Conservation (phyloP, 2,797 vertebrate genomes). For the Fistularia tabacaria region DNA sequence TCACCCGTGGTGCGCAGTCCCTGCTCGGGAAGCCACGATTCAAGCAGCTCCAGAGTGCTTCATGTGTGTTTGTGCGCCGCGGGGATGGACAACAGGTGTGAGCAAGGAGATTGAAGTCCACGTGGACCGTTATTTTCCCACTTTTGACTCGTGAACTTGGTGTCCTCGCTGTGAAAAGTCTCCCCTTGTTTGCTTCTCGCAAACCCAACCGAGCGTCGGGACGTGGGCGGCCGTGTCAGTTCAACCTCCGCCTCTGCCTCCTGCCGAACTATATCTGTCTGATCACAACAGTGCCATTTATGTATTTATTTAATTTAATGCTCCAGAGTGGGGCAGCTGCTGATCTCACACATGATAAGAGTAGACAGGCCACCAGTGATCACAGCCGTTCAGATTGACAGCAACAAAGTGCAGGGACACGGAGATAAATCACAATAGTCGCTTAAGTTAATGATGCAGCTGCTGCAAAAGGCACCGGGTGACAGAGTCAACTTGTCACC, state of each 20-base stretch:
- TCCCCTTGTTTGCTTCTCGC: slow-evolving; percentile 16
- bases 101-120: slow-evolving; percentile 23
- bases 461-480: slow-evolving; percentile 11
- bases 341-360: slow-evolving; percentile 24
- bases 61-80: background rate
- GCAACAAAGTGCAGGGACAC: slow-evolving; percentile 9
- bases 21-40: background rate
- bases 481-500: slow-evolving; percentile 5
- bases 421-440: slow-evolving; percentile 34
- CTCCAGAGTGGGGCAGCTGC: slow-evolving; percentile 22
- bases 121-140: slow-evolving; percentile 6
- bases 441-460: slow-evolving; percentile 22
- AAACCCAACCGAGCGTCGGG: slow-evolving; percentile 3
- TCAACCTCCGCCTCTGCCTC: slow-evolving; percentile 1
- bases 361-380: slow-evolving; percentile 17
- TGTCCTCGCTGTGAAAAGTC: slow-evolving; percentile 60
- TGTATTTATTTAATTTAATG: slow-evolving; percentile 17
- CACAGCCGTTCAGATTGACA: slow-evolving; percentile 22
- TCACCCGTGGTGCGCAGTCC: slow-evolving; percentile 2
- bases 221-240: slow-evolving; percentile 5
- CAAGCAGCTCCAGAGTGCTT: background rate
- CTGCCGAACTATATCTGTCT: slow-evolving; percentile 3
- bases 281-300: slow-evolving; percentile 1
- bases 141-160: slow-evolving; percentile 49
- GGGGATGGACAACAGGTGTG: slow-evolving; percentile 62